Percentiles rank a stretch among this genome's conserved stretches.
These are phyloP conservation scores for Spodoptera exigua DNA, from an alignment of 2,888 invertebrate genomes.

Conservation along the genomic window DNA sequence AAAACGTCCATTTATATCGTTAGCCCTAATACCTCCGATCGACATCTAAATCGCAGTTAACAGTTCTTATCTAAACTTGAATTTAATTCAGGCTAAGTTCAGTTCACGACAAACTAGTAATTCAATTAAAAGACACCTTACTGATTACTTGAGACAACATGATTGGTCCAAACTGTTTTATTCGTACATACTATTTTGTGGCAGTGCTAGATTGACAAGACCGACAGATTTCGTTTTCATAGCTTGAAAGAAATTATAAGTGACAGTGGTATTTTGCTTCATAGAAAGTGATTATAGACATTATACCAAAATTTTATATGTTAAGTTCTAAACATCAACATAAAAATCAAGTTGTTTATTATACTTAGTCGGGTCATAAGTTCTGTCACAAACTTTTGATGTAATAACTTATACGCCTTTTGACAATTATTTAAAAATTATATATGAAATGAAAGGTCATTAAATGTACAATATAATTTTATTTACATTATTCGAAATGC, in stretches of 20 bases:
- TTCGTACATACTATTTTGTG: constrained; percentile 2
- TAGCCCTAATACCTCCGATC: constrained; percentile 46
- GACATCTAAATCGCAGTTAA: constrained; percentile 57
- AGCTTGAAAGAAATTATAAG: not conserved
- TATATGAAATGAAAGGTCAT: too few species aligned
- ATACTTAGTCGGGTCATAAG: too few species aligned
- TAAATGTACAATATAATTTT: too few species aligned
- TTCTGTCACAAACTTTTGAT: too few species aligned
- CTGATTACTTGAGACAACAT: constrained; percentile 24
- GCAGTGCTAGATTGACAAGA: not conserved
- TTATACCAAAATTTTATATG: too few species aligned
- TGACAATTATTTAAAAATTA: too few species aligned
- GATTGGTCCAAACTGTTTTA: constrained; percentile 1
- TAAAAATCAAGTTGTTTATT: too few species aligned
- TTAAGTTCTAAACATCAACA: too few species aligned
- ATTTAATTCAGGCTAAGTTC: constrained; percentile 61
- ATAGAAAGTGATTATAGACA: too few species aligned
- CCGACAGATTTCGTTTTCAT: constrained; percentile 1
- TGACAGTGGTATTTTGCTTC: not conserved
- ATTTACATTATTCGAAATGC: too few species aligned
- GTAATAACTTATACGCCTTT: too few species aligned
- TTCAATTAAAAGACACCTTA: constrained; percentile 58
- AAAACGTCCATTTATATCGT: too few species aligned
- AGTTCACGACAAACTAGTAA: constrained; percentile 55
- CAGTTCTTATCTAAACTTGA: constrained; percentile 63